Percentiles rank a stretch among this genome's conserved stretches.
These are phyloP conservation scores for Eledona agricola DNA, from an alignment of 2,888 invertebrate genomes.

Conservation along the genomic window DNA sequence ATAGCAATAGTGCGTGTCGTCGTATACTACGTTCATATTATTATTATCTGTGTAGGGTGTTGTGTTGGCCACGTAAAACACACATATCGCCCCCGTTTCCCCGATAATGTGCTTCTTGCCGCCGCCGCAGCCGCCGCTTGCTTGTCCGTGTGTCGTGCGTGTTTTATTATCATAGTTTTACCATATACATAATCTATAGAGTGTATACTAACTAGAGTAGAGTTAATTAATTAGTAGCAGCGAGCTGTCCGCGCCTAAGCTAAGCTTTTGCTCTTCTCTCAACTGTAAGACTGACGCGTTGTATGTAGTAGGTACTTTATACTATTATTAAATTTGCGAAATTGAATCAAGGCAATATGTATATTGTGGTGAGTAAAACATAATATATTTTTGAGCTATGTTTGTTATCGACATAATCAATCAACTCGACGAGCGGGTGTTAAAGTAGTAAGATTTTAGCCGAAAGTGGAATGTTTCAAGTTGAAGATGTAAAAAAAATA, in stretches of 20 bases:
- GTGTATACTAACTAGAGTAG: constrained; percentile 28
- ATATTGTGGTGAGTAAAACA: constrained; percentile 52
- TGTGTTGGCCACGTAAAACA: constrained; percentile 49
- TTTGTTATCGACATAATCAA: constrained; percentile 55
- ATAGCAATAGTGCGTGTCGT: constrained; percentile 62
- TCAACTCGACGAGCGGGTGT: constrained; percentile 44
- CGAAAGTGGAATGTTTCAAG: too few species aligned
- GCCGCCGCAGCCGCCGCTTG: constrained; percentile 29
- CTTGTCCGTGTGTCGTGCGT: constrained; percentile 35
- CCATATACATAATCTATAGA: too few species aligned
- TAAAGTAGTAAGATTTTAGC: constrained; percentile 33
- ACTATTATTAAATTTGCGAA: too few species aligned
- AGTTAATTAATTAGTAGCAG: constrained; percentile 32
- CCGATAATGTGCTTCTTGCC: constrained; percentile 62
- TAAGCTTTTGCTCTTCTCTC: constrained; percentile 53
- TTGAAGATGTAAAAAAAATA: constrained; percentile 15
- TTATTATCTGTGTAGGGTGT: constrained; percentile 50
- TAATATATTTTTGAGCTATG: constrained; percentile 63
- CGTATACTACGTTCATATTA: constrained; percentile 35
- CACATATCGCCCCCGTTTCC: constrained; percentile 50
- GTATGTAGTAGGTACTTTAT: constrained; percentile 49
- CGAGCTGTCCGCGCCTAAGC: constrained; percentile 50
- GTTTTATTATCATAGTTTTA: constrained; percentile 35
- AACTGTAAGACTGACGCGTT: constrained; percentile 63
- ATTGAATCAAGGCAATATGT: constrained; percentile 60